Evolutionary conservation across 2,797 vertebrate species (phyloP).

Genomic region (Sitta carolinensis): DNA sequence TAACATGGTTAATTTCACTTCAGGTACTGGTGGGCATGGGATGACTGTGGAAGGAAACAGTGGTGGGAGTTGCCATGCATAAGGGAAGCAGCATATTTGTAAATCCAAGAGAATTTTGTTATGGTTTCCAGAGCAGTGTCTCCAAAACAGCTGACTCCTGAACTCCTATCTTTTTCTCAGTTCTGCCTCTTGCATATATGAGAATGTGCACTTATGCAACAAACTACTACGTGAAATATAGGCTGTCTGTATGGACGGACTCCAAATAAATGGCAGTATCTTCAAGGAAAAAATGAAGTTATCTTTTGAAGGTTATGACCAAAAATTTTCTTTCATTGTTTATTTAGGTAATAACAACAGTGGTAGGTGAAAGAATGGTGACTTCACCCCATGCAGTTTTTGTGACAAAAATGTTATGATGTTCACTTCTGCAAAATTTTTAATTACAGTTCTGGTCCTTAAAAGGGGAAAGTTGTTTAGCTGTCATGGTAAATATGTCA

Average conservation of each 20-base stretch:
- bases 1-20: not conserved
- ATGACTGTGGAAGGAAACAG: not conserved
- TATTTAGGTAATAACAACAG: not conserved
- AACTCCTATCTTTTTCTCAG: not conserved
- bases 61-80: not conserved
- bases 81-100: fast-evolving
- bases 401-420: not conserved
- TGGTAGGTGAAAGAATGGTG: not conserved
- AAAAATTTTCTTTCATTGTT: not conserved
- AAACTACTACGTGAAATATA: not conserved
- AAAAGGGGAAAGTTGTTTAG: not conserved
- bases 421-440: not conserved
- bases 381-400: not conserved
- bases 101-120: not conserved
- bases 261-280: not conserved
- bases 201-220: not conserved
- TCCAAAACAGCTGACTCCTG: not conserved
- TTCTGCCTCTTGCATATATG: not conserved
- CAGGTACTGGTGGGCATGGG: not conserved
- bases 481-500: not conserved
- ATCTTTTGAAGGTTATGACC: not conserved
- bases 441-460: not conserved
- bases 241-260: not conserved
- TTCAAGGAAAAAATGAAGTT: no score
- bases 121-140: not conserved